Evolutionary conservation across 2,113 vertebrate species (phyloP), one percentile per base, ranked within the genome.

Genomic region (Zosterops borbonicus): DNA sequence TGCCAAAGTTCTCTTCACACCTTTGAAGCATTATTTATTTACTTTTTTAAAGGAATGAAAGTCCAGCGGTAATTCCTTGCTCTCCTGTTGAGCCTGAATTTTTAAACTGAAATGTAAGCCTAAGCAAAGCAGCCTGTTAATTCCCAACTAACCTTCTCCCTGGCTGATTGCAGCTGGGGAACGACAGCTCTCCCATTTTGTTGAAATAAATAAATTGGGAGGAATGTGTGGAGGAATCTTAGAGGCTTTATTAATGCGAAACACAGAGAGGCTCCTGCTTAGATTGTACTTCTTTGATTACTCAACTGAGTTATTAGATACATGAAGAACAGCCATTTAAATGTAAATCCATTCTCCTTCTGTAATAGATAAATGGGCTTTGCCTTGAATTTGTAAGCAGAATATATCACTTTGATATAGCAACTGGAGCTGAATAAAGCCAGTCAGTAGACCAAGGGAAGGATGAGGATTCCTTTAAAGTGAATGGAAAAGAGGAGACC

Each of bases 371-470:
- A 71, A 87, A 95, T 74, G 67, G 50, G 84, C 85, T 96, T 94
- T 79, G 94, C 90, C 82, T 94, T 92, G 86, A 91, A 94, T 96
- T 82, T 96, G 85, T 92, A 62, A 95, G 93, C 53, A 87, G 69
- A 79, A 92, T 94, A 25, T n/a, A 58, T 90, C 65, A 89, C 91
- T 87, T 81, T 79, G 46, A 92, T 84, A 63, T 59, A 92, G 55
- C 31, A 47, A 67, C 74, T 55, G 90, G 76, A 78, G 60, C 83
- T 65, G 94, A 93, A 93, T 67, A 71, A 94, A 93, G 68, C 67
- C 10, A 79, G 92, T 27, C 92, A 37, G 63, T 46, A 73, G 80
- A 83, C 50, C 78, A 76, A 74, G 70, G 24, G 88, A 64, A 89
- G 63, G 90, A 65, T 37, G 47, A 0, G 18, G n/a, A 11, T 74